Base-by-base conservation (phyloP, 2,797 vertebrate species). In the Anguilla megastoma region DNA sequence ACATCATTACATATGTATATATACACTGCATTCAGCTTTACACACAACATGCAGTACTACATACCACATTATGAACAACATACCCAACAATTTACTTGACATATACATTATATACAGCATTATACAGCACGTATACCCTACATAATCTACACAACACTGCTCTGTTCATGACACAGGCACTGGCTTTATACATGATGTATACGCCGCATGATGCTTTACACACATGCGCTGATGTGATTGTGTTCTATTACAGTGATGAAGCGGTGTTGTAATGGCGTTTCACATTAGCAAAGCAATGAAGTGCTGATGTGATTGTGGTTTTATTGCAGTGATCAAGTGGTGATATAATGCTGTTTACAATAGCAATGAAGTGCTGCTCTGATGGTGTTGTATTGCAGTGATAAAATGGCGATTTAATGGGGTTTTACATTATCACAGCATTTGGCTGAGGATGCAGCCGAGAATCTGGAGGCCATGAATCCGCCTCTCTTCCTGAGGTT, bases 401-500 rank as follows among this genome's bases (percentile, higher is more conserved):
- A n/a, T 33, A 58, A 85, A 45, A 14, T 50, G 7, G 10, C 60
- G 0, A 63, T 74, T 45, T 18, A 71, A 41, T 27, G 7, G 45
- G 18, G n/a, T 45, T 80, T 52, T 85, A 21, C 76, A 82, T 84
- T 69, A 6, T 87, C 86, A 79, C 94, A 99, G 99, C 94, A 91
- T 90, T 93, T 99, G 93, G 99, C 98, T 5, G 96, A 97, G 93
- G 98, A 98, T 71, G 99, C 99, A 89, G 98, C 98, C 0, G 95
- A 97, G 94, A 99, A 99, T 94, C 96, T 99, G 90, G 99, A 99
- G 94, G 98, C 98, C 66, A 99, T 99, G 97, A 98, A 97, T 89
- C 97, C 98, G 2, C 99, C 99, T 4, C 97, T 99, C 89, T 99
- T 99, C 92, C 93, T 99, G 91, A 96, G 98, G 91, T 99, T 98